Base-by-base conservation (phyloP, 2,888 invertebrate species). In the Lottia gigantea region DNA sequence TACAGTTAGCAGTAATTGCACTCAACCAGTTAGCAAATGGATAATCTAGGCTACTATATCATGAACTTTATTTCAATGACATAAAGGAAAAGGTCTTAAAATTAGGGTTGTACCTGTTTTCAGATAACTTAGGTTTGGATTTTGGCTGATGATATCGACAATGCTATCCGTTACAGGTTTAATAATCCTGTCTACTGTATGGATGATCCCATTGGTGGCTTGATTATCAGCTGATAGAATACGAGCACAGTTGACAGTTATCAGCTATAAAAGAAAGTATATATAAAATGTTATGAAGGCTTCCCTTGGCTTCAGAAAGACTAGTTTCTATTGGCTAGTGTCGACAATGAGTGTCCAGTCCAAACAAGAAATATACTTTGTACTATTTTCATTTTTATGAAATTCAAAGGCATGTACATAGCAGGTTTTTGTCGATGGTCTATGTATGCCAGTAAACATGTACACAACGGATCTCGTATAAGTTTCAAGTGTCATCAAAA, bases 231-330 rank as follows among this genome's bases (percentile, higher is more conserved):
- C 88, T 72, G 91, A 91, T 47, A 89, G 90, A 46, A 94, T 88
- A 66, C 91, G 90, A 25, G 91, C 91, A 86, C 94, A 94, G 85
- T 94, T 94, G 14, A 92, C 93, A 8, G 93, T 93, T 40, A 91
- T 83, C 77, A 92, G 83, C 86, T 87, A 67, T 7, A 69, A 74
- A 46, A n/a, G 19, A 55, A 31, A 31, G 2, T 31, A 31, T 31
- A n/a, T n/a, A n/a, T n/a, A n/a, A n/a, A n/a, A n/a, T n/a, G n/a
- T n/a, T n/a, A n/a, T n/a, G n/a, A n/a, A n/a, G n/a, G n/a, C n/a
- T n/a, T n/a, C n/a, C n/a, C n/a, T n/a, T n/a, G n/a, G n/a, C n/a
- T n/a, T n/a, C n/a, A n/a, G n/a, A n/a, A n/a, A n/a, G n/a, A n/a
- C n/a, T n/a, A n/a, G n/a, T n/a, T n/a, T n/a, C n/a, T n/a, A n/a